These are phyloP conservation scores for Habroteleia sp. DNA, from an alignment of 2,888 invertebrate species.

Conservation along the genomic window DNA sequence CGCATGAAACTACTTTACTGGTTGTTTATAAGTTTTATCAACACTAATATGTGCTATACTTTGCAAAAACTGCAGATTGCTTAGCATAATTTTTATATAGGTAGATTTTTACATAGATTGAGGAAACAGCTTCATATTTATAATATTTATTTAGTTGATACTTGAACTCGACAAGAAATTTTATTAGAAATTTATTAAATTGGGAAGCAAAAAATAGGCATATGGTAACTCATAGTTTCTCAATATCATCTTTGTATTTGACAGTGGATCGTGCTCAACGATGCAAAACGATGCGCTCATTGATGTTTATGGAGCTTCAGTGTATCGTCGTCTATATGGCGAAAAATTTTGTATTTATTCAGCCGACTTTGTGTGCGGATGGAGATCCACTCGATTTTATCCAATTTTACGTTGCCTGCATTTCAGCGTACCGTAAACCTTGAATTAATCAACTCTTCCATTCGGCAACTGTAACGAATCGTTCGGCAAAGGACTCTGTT, in stretches of 20 bases:
- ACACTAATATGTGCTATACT: too few species aligned
- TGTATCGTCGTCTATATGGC: slow-evolving; percentile 16
- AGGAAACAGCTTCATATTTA: too few species aligned
- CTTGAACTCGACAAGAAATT: slow-evolving; percentile 13
- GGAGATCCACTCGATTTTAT: slow-evolving; percentile 31
- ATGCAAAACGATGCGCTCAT: slow-evolving; percentile 30
- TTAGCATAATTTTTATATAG: too few species aligned
- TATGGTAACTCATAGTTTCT: slow-evolving; percentile 11
- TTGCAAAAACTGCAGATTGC: too few species aligned
- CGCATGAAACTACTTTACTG: too few species aligned
- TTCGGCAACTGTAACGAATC: slow-evolving; percentile 48
- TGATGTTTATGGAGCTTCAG: slow-evolving; percentile 38
- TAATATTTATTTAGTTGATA: too few species aligned
- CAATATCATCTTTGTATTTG: slow-evolving; percentile 39
- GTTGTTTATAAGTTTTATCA: too few species aligned
- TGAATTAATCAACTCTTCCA: slow-evolving; percentile 56
- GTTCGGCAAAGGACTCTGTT: slow-evolving; percentile 28
- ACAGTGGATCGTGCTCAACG: slow-evolving; percentile 25
- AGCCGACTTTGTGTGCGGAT: slow-evolving; percentile 30
- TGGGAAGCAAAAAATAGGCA: slow-evolving; percentile 22
- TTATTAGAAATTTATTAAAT: slow-evolving; percentile 38
- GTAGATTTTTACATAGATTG: too few species aligned
- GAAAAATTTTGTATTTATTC: slow-evolving; percentile 45
- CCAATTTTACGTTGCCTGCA: slow-evolving; percentile 39
- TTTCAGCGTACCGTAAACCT: slow-evolving; percentile 49